phyloP scores from a whole-genome alignment of 2,888 invertebrate genomes.

The Camponotus fellah region DNA sequence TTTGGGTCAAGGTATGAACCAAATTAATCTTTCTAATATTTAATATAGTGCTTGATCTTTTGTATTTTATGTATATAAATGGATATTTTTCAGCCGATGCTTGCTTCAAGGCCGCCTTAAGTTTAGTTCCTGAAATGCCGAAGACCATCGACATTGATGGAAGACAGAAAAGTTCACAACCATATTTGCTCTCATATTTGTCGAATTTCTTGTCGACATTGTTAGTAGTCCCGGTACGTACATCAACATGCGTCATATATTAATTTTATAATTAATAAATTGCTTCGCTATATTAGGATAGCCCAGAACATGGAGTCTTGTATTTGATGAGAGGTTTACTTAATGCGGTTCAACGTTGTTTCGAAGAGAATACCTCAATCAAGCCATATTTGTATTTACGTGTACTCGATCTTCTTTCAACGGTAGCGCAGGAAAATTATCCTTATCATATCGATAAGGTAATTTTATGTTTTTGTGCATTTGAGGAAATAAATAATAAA shows the following conservation, averaged over 20 bases:
- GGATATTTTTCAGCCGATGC: slow-evolving; percentile 92
- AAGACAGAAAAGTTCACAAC: slow-evolving; percentile 91
- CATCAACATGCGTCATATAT: not conserved
- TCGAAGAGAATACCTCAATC: slow-evolving; percentile 90
- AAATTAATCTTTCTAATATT: slow-evolving; percentile 20
- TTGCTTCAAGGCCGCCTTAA: slow-evolving; percentile 96
- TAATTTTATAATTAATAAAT: slow-evolving; percentile 24
- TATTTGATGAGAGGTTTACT: slow-evolving; percentile 93
- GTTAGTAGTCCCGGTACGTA: slow-evolving; percentile 92
- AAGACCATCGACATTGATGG: slow-evolving; percentile 91
- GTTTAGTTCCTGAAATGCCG: slow-evolving; percentile 93
- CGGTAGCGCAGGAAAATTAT: slow-evolving; percentile 93
- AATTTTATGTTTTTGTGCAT: slow-evolving; percentile 49
- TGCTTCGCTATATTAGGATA: slow-evolving; percentile 89
- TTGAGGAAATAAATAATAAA: slow-evolving; percentile 46
- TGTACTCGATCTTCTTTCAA: slow-evolving; percentile 92
- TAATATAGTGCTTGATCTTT: slow-evolving; percentile 13
- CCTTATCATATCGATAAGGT: slow-evolving; percentile 93
- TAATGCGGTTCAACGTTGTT: slow-evolving; percentile 92
- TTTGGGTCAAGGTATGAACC: slow-evolving; percentile 93
- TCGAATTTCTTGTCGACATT: slow-evolving; percentile 94
- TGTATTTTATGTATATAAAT: not conserved
- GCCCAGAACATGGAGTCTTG: slow-evolving; percentile 94
- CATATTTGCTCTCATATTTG: slow-evolving; percentile 90
- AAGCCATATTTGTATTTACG: slow-evolving; percentile 91